Evolutionary conservation across 2,113 vertebrate genomes (phyloP).

Genomic region (Leptobrachium leishanense): DNA sequence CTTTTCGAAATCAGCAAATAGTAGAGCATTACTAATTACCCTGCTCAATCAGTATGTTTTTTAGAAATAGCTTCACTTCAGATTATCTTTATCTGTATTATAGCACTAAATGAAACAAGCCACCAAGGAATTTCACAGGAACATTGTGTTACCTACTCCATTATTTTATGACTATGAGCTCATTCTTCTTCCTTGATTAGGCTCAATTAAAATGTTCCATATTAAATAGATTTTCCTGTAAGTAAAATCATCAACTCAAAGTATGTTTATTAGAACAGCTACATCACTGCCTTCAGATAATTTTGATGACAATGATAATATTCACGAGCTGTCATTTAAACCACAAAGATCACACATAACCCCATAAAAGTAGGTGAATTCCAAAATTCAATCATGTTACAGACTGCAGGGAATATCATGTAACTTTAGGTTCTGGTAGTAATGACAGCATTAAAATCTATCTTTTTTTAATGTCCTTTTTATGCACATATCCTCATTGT

Average conservation of each 20-base stretch:
- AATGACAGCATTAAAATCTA: too few species aligned
- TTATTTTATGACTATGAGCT: slow-evolving; percentile 9
- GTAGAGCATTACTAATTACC: not conserved
- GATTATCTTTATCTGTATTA: slow-evolving; percentile 13
- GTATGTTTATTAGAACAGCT: not conserved
- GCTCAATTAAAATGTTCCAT: slow-evolving; percentile 31
- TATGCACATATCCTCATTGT: too few species aligned
- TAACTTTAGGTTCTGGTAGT: too few species aligned
- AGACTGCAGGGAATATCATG: too few species aligned
- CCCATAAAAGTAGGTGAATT: too few species aligned
- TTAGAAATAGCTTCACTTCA: slow-evolving; percentile 5
- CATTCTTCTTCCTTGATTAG: slow-evolving; percentile 35
- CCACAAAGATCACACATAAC: not conserved
- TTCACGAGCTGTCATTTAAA: not conserved
- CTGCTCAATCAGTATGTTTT: not conserved
- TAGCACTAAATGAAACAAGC: slow-evolving; percentile 22
- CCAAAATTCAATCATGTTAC: too few species aligned
- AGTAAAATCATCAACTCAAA: not conserved
- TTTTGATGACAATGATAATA: not conserved
- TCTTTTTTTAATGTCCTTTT: too few species aligned
- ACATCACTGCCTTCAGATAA: not conserved
- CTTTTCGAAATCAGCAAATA: not conserved
- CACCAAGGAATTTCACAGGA: slow-evolving; percentile 37
- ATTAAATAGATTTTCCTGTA: not conserved
- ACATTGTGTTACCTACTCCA: slow-evolving; percentile 21